These are phyloP conservation scores for Pomacea maculata DNA, from an alignment of 1,140 invertebrate species.

Conservation along the genomic window DNA sequence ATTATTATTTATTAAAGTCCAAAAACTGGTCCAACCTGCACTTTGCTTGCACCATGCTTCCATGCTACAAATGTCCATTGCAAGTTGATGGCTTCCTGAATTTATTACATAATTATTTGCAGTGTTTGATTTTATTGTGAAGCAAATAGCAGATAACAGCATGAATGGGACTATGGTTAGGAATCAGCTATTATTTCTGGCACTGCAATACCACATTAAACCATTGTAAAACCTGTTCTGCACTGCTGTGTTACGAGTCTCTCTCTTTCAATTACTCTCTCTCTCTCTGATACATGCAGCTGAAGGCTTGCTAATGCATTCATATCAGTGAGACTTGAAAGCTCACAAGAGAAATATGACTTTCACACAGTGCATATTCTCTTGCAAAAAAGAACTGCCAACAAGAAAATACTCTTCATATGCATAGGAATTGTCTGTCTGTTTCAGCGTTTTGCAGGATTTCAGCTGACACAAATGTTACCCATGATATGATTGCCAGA, in stretches of 20 bases:
- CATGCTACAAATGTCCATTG: background rate
- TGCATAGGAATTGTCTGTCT: background rate
- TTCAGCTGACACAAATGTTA: background rate
- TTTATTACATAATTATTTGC: background rate
- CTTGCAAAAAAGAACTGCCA: background rate
- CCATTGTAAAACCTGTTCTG: background rate
- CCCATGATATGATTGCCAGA: background rate
- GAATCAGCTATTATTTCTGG: background rate
- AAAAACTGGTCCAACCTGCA: no score
- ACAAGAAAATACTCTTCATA: background rate
- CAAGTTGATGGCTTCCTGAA: background rate
- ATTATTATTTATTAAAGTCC: no score
- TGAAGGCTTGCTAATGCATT: background rate
- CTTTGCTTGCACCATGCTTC: background rate
- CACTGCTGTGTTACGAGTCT: background rate
- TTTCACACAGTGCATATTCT: background rate
- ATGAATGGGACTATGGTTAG: background rate
- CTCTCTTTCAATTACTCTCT: background rate
- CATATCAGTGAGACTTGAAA: background rate
- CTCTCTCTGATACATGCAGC: background rate
- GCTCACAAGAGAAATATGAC: background rate
- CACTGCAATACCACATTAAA: background rate
- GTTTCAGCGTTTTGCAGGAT: background rate
- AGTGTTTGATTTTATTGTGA: background rate
- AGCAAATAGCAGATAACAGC: background rate